Evolutionary conservation across 2,797 vertebrate genomes (phyloP).

Genomic region (Sus cebifrons): DNA sequence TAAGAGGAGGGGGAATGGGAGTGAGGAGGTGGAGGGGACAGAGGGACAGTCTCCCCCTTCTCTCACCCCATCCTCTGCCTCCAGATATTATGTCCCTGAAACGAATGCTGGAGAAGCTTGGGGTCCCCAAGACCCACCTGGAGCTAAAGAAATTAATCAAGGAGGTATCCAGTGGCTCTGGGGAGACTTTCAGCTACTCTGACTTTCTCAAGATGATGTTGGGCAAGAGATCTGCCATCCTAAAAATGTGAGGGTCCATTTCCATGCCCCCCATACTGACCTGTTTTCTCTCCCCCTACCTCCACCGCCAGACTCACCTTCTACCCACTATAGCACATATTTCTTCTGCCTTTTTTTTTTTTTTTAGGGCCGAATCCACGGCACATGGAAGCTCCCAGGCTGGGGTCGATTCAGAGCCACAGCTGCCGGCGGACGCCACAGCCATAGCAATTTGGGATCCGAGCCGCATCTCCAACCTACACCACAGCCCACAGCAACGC

Average conservation of each 20-base stretch:
- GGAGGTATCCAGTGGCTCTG: slow-evolving; percentile 90
- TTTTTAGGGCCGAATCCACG: no score
- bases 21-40: background rate
- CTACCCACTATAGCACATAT: background rate
- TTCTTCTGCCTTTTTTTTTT: background rate
- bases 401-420: no score
- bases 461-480: no score
- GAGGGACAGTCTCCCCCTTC: background rate
- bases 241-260: slow-evolving; percentile 92
- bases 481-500: no score
- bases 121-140: slow-evolving; percentile 93
- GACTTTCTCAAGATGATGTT: slow-evolving; percentile 95
- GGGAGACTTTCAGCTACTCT: slow-evolving; percentile 91
- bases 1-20: background rate
- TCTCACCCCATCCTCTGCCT: background rate
- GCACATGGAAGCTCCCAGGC: no score
- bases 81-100: slow-evolving; percentile 95
- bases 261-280: background rate
- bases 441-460: no score
- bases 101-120: slow-evolving; percentile 94
- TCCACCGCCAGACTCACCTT: background rate
- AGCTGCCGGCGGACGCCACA: no score
- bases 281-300: background rate
- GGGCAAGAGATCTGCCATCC: slow-evolving; percentile 93
- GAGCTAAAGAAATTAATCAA: slow-evolving; percentile 94